A percentile compares a stretch with the other conserved stretches of the same genome.
Evolutionary conservation across 2,113 vertebrate genomes (phyloP).

Genomic region (Dendrocopos noguchii): DNA sequence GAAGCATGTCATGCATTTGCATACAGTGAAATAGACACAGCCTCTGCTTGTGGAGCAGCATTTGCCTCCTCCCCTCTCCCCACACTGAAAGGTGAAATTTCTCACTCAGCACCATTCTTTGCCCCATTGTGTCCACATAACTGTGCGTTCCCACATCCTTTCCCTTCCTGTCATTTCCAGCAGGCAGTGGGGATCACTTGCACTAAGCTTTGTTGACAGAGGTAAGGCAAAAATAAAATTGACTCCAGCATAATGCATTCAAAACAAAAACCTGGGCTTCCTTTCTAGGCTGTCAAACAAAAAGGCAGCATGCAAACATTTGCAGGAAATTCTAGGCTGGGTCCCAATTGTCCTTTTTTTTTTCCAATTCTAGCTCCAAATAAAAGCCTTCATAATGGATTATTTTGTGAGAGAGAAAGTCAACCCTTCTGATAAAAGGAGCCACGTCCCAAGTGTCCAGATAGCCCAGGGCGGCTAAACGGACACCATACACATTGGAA

Average conservation of each 20-base stretch:
- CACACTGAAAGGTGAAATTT: slow-evolving; percentile 15
- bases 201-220: slow-evolving; percentile 16
- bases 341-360: background rate
- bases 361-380: background rate
- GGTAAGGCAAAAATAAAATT: slow-evolving; percentile 30
- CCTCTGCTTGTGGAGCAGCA: background rate
- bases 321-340: background rate
- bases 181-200: slow-evolving; percentile 12
- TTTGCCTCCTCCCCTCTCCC: background rate
- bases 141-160: background rate
- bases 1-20: background rate
- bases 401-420: background rate
- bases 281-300: slow-evolving; percentile 6
- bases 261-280: slow-evolving; percentile 11
- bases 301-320: slow-evolving; percentile 1
- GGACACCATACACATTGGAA: background rate
- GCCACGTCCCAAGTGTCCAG: background rate
- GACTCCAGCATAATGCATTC: background rate
- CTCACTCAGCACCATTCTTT: background rate
- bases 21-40: background rate
- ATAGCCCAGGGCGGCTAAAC: background rate
- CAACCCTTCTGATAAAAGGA: background rate
- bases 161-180: slow-evolving; percentile 56
- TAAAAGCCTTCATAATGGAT: background rate
- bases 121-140: background rate